Conservation (phyloP, 1,140 invertebrate genomes). For the Paraescarpia echinospica region DNA sequence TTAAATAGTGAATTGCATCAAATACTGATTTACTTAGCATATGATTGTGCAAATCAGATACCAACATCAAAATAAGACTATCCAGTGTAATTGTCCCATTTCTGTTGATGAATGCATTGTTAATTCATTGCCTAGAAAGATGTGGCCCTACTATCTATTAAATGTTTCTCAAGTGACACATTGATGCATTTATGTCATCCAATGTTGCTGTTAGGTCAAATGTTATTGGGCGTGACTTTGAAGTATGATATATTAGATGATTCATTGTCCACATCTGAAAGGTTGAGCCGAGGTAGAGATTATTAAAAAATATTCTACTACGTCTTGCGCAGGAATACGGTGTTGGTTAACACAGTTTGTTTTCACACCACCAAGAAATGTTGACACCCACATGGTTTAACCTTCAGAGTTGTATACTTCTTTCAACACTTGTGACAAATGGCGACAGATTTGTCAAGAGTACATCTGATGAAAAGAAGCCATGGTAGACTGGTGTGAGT, state of each 20-base stretch:
- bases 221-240: not conserved
- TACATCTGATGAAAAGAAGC: not conserved
- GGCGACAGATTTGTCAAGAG: not conserved
- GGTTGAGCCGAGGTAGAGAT: not conserved
- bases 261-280: not conserved
- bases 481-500: not conserved
- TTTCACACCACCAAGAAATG: not conserved
- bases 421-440: conserved; percentile 1
- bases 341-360: not conserved
- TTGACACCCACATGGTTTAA: not conserved
- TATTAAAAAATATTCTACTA: not conserved
- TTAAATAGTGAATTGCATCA: not conserved
- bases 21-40: not conserved
- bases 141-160: not conserved
- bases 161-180: not conserved
- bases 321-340: not conserved
- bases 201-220: not conserved
- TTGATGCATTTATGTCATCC: not conserved
- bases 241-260: not conserved
- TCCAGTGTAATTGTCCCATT: not conserved
- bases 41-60: not conserved
- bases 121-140: not conserved
- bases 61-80: not conserved
- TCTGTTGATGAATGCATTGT: not conserved
- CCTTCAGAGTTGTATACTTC: not conserved